These are phyloP conservation scores for Homalodisca vitripennis DNA, from an alignment of 1,140 invertebrate genomes.

Conservation along the genomic window DNA sequence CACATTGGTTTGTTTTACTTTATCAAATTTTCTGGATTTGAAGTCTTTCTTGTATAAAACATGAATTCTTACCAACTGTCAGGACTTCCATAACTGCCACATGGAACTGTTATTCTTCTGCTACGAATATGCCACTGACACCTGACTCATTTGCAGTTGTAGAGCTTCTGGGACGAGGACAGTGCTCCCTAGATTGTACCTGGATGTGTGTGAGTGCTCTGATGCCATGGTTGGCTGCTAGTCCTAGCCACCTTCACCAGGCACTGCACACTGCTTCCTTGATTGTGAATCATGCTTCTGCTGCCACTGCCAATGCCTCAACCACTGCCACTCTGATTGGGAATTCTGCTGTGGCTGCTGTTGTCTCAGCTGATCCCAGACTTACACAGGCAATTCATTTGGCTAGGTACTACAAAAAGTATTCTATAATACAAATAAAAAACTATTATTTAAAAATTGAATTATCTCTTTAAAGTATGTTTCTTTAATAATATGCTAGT, in stretches of 20 bases:
- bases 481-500: no score
- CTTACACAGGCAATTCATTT: constrained; percentile 5
- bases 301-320: neutral
- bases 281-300: constrained; percentile 3
- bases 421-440: no score
- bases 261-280: constrained; percentile 13
- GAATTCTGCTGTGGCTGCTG: neutral
- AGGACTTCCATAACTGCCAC: no score
- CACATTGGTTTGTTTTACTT: no score
- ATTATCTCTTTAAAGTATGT: no score
- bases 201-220: constrained; percentile 24
- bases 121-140: no score
- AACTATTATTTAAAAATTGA: no score
- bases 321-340: neutral
- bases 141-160: constrained; percentile 49
- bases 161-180: constrained; percentile 43
- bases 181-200: constrained; percentile 5
- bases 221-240: constrained; percentile 11
- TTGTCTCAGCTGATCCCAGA: constrained; percentile 5
- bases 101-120: no score
- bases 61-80: no score
- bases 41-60: no score
- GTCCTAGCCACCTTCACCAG: constrained; percentile 1
- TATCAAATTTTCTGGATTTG: no score
- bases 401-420: neutral